These are phyloP conservation scores for Drosophila lacertosa DNA, from an alignment of 1,140 invertebrate genomes.

Conservation along the genomic window DNA sequence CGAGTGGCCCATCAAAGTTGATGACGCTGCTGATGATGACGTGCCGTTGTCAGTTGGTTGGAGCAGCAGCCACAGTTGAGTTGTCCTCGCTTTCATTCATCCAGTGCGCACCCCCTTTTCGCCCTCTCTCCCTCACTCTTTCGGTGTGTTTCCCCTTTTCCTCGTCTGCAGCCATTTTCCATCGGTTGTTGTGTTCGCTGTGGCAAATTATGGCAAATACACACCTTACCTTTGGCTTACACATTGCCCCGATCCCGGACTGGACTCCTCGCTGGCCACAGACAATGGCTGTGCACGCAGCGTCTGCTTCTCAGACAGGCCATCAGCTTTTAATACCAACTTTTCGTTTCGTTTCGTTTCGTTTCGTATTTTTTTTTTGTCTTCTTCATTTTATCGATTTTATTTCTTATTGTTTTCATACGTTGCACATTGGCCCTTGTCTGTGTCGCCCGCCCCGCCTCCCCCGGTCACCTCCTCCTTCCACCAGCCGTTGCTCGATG, in stretches of 20 bases:
- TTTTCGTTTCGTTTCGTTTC: constrained; percentile 45
- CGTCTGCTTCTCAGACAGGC: constrained; percentile 37
- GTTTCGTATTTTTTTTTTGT: constrained; percentile 31
- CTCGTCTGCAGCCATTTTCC: constrained; percentile 34
- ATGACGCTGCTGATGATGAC: constrained; percentile 74
- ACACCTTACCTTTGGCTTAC: constrained; percentile 65
- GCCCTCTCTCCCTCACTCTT: neutral
- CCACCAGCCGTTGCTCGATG: constrained; percentile 38
- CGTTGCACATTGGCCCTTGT: too few species aligned
- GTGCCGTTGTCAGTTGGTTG: constrained; percentile 63
- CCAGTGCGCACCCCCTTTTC: constrained; percentile 10
- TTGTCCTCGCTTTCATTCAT: constrained; percentile 76
- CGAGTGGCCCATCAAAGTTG: constrained; percentile 67
- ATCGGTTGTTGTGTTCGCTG: constrained; percentile 70
- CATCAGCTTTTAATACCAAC: constrained; percentile 50
- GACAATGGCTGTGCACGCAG: constrained; percentile 51
- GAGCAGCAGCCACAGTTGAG: constrained; percentile 49
- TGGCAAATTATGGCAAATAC: constrained; percentile 84
- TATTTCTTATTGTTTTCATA: constrained; percentile 76
- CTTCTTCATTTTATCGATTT: constrained; percentile 60
- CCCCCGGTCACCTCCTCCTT: neutral
- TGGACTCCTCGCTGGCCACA: constrained; percentile 2
- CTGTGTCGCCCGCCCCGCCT: too few species aligned
- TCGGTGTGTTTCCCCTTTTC: neutral
- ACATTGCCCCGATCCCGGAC: constrained; percentile 2